A percentile compares a stretch with the other conserved stretches of the same genome.
phyloP scores from a whole-genome alignment of 2,797 vertebrate species.

The Melanotaenia parkinsoni region DNA sequence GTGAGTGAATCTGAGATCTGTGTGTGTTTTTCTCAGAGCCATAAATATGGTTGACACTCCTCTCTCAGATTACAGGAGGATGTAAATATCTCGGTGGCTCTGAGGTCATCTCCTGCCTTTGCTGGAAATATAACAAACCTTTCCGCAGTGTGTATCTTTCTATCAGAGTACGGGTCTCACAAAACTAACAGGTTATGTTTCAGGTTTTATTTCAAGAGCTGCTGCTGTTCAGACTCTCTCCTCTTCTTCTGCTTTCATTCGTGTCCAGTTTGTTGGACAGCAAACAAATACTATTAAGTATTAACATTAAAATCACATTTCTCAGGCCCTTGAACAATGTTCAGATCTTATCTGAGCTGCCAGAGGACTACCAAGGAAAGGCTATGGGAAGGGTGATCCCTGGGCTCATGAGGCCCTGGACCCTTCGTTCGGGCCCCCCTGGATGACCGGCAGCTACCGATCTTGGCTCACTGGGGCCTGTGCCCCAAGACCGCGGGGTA shows the following conservation, averaged over 20 bases:
- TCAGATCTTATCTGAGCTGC: slow-evolving; percentile 4
- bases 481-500: too few relatives aligned
- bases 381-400: too few relatives aligned
- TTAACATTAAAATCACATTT: not conserved
- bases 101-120: not conserved
- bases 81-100: slow-evolving; percentile 24
- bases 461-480: too few relatives aligned
- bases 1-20: not conserved
- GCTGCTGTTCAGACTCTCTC: not conserved
- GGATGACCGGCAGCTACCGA: too few relatives aligned
- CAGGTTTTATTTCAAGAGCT: too few relatives aligned
- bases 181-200: not conserved
- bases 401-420: too few relatives aligned
- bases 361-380: too few relatives aligned
- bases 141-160: not conserved
- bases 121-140: not conserved
- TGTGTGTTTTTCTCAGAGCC: slow-evolving; percentile 13
- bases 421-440: too few relatives aligned
- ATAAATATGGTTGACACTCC: slow-evolving; percentile 18
- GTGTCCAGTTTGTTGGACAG: too few relatives aligned
- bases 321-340: not conserved
- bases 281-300: not conserved
- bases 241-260: not conserved
- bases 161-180: not conserved
- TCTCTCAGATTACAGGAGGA: slow-evolving; percentile 29